A percentile compares a stretch with the other conserved stretches of the same genome.
Conservation (phyloP, 2,888 invertebrate genomes). For the Acanthosepion pharaonis region DNA sequence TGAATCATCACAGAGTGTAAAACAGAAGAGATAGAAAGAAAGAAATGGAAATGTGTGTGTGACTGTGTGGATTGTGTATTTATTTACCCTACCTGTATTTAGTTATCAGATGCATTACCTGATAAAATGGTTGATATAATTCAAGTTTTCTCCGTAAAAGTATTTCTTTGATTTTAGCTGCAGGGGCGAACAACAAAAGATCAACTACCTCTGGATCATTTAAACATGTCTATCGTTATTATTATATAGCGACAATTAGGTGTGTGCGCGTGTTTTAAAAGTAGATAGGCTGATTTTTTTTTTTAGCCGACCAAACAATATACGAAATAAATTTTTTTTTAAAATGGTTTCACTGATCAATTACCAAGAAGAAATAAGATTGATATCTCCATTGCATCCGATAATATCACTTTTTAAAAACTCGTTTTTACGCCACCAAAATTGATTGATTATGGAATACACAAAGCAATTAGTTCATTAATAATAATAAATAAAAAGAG, state of each 20-base stretch:
- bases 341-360: neutral
- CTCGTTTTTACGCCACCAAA: neutral
- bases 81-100: neutral
- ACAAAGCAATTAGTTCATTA: neutral
- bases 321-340: neutral
- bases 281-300: no score
- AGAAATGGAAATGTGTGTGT: neutral
- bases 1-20: neutral
- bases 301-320: neutral
- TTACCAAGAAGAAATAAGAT: neutral
- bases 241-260: neutral
- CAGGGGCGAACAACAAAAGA: neutral
- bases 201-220: neutral
- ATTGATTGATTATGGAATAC: neutral
- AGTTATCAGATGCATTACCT: neutral
- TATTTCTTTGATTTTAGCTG: neutral
- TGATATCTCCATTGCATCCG: conserved; percentile 4
- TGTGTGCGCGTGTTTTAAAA: neutral
- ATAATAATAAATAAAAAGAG: neutral
- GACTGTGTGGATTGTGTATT: neutral
- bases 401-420: neutral
- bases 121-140: conserved; percentile 33
- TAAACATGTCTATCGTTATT: neutral
- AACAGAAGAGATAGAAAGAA: neutral
- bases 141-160: neutral